Base-by-base conservation (phyloP, 2,113 vertebrate species). In the Gymnobelideus leadbeateri region DNA sequence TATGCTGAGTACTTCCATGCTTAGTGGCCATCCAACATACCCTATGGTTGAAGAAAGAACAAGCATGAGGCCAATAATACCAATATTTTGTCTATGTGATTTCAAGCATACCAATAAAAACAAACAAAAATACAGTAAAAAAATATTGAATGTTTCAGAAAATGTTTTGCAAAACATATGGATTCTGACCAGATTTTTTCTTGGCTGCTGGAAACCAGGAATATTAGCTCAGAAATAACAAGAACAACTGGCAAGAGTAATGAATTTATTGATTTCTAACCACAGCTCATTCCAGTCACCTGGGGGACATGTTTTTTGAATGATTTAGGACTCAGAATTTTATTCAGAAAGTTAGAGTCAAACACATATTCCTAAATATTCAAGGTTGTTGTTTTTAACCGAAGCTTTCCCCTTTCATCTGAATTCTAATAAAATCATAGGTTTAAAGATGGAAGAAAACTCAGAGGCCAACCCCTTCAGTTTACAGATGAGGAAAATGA, bases 151-250 rank as follows among this genome's bases (percentile, higher is more conserved):
- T 43, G n/a, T 23, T 84, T 84, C 43, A 84, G 68, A 84, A 43
- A 43, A 84, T 84, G 16, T 84, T 43, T 84, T 43, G 68, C 68
- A 84, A 84, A 84, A 23, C 68, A 84, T 84, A 84, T 84, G 68
- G 68, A 84, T 84, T 84, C 26, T 43, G 37, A 84, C n/a, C 68
- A 21, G 68, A 84, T 43, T 43, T 84, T 84, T 43, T 43, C 68
- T 23, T 84, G 68, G 68, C n/a, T 43, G n/a, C 68, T 84, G 23
- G 68, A 84, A 84, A 84, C n/a, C 68, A 84, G 68, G 68, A 43
- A 84, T 84, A 84, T 84, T 84, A 84, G 68, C 68, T 84, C 68
- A 84, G 68, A 43, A 84, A 84, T 84, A 84, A 68, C 57, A 68
- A 43, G n/a, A 84, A 84, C 68, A 84, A 84, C 68, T 84, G 68